Percentiles rank a stretch among this genome's conserved stretches.
Evolutionary conservation across 2,113 vertebrate genomes (phyloP).

Genomic region (Platichthys stellatus): DNA sequence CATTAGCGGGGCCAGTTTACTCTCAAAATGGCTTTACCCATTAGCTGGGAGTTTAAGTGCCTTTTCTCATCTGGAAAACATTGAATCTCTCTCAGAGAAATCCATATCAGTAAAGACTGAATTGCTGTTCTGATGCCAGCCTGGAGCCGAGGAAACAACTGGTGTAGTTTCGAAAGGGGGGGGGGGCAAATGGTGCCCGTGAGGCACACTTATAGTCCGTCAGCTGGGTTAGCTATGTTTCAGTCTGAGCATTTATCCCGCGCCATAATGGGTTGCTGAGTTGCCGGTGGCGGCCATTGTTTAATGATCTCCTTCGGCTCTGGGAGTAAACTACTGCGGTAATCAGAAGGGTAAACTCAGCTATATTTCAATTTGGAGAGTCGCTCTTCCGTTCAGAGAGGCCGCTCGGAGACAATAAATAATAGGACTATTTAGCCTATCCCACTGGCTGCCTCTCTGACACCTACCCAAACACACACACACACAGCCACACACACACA

Average conservation of each 20-base stretch:
- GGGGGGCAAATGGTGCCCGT: conserved; percentile 54
- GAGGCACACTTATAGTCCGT: conserved; percentile 69
- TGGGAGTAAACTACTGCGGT: conserved; percentile 93
- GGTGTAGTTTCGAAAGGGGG: conserved; percentile 29
- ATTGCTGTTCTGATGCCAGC: conserved; percentile 59
- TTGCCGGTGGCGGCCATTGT: conserved; percentile 88
- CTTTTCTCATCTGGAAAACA: conserved; percentile 57
- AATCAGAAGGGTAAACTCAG: conserved; percentile 99
- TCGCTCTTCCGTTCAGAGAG: conserved; percentile 99
- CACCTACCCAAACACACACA: conserved; percentile 89
- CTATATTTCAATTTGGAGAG: conserved; percentile 99
- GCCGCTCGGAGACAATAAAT: conserved; percentile 98
- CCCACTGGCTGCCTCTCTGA: conserved; percentile 80
- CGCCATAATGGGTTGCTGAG: conserved; percentile 92
- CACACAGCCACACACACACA: conserved; percentile 87
- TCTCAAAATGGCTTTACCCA: conserved; percentile 50
- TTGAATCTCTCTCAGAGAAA: conserved; percentile 45
- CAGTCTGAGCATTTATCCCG: conserved; percentile 95
- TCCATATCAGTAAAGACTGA: conserved; percentile 51
- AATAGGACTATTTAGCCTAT: conserved; percentile 99
- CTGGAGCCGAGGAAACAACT: conserved; percentile 39
- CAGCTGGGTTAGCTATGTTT: conserved; percentile 71
- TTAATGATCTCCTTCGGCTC: conserved; percentile 97
- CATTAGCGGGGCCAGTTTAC: conserved; percentile 67
- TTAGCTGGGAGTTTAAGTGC: conserved; percentile 61